A percentile compares a stretch with the other conserved stretches of the same genome.
Evolutionary conservation across 37 sponge, comb jelly and placozoan species (phyloP).

Genomic region (Dysidea cf. avara): DNA sequence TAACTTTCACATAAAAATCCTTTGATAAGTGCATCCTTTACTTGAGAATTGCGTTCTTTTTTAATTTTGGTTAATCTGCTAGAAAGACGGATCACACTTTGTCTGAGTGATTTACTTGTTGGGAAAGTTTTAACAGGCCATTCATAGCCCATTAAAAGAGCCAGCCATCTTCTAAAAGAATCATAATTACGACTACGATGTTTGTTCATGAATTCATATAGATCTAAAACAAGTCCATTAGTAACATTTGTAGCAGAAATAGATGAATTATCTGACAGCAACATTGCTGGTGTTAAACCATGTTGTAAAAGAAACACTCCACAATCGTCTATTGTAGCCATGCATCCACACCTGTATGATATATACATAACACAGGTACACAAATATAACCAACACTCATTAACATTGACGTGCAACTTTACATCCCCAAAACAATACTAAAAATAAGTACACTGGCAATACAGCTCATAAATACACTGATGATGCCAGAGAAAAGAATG

Average conservation of each 20-base stretch:
- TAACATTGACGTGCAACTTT: too few relatives aligned
- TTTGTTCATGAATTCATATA: not conserved
- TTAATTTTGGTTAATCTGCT: not conserved
- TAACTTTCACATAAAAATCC: not conserved
- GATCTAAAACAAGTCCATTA: slow-evolving; percentile 2
- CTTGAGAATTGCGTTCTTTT: not conserved
- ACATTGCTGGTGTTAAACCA: too few relatives aligned
- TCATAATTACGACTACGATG: not conserved
- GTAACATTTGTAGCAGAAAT: slow-evolving; percentile 7
- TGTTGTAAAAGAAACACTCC: too few relatives aligned
- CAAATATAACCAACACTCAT: too few relatives aligned
- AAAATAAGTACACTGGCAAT: too few relatives aligned
- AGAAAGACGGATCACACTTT: not conserved
- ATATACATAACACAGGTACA: too few relatives aligned
- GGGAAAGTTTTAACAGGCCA: slow-evolving; percentile 9
- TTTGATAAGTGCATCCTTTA: not conserved
- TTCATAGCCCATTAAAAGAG: not conserved
- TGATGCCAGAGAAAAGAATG: too few relatives aligned
- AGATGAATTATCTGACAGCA: too few relatives aligned
- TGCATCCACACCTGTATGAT: too few relatives aligned
- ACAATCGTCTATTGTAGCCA: too few relatives aligned
- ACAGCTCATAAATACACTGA: too few relatives aligned
- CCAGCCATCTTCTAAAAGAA: not conserved
- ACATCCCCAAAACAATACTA: too few relatives aligned
- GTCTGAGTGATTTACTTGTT: not conserved